Evolutionary conservation across 2,888 invertebrate genomes (phyloP).

Genomic region (Diabrotica balteata): DNA sequence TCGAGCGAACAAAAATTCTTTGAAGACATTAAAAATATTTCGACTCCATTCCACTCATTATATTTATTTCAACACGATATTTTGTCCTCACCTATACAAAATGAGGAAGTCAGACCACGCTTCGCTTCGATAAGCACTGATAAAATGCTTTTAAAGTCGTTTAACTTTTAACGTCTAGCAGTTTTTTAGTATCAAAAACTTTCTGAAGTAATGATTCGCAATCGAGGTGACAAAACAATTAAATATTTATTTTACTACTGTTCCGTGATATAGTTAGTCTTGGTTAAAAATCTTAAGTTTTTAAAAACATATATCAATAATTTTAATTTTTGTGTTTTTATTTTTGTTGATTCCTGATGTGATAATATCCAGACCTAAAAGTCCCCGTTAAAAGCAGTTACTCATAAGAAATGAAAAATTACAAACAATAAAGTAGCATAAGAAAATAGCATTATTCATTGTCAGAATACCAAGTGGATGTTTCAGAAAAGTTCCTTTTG

Average conservation of each 20-base stretch:
- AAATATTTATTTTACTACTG: not conserved
- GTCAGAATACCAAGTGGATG: no score
- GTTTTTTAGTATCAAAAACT: conserved; percentile 19
- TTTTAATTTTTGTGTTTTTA: no score
- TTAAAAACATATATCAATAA: no score
- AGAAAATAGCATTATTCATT: no score
- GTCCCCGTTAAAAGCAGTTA: no score
- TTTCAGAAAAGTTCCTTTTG: no score
- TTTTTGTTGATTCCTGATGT: no score
- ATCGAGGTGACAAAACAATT: conserved; percentile 1
- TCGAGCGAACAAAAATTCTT: conserved; percentile 1
- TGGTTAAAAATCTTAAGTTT: no score
- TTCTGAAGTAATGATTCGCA: conserved; percentile 15
- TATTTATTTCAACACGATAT: not conserved
- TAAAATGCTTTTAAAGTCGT: conserved; percentile 28
- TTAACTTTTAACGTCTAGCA: conserved; percentile 23
- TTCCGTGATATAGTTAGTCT: no score
- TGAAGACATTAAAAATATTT: conserved; percentile 12
- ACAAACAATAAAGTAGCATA: no score
- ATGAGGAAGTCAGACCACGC: conserved; percentile 26
- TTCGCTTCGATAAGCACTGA: conserved; percentile 24
- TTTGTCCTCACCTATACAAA: conserved; percentile 18
- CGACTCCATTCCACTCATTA: conserved; percentile 6
- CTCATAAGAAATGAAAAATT: no score
- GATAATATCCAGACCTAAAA: no score